These are phyloP conservation scores for Myotis lucifugus DNA, from an alignment of 2,113 vertebrate genomes.

Conservation along the genomic window DNA sequence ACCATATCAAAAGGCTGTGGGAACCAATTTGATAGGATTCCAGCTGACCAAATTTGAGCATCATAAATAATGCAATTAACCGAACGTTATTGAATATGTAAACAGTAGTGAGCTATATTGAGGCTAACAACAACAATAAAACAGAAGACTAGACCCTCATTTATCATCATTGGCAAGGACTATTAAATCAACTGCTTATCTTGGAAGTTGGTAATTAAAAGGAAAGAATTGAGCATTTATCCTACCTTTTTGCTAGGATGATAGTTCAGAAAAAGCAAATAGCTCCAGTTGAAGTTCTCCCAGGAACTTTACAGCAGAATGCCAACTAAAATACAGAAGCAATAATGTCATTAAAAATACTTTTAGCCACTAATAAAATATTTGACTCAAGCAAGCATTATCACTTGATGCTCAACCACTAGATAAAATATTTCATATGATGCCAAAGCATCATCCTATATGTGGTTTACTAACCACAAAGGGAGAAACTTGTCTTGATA, in stretches of 20 bases:
- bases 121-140: background rate
- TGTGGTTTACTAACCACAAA: background rate
- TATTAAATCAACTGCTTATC: background rate
- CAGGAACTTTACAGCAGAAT: background rate
- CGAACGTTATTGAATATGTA: background rate
- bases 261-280: background rate
- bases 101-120: background rate
- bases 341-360: background rate
- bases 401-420: background rate
- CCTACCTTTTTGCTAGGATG: background rate
- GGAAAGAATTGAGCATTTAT: background rate
- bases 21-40: background rate
- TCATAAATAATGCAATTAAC: background rate
- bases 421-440: background rate
- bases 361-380: background rate
- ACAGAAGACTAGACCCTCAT: background rate
- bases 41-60: background rate
- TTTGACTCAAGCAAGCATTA: background rate
- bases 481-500: background rate
- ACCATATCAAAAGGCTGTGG: background rate
- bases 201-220: slow-evolving; percentile 20
- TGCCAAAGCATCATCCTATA: background rate
- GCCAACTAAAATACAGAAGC: background rate
- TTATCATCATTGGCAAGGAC: background rate
- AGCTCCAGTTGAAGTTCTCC: background rate